These are phyloP conservation scores for Acholoe squamosa DNA, from an alignment of 2,888 invertebrate genomes.

Conservation along the genomic window DNA sequence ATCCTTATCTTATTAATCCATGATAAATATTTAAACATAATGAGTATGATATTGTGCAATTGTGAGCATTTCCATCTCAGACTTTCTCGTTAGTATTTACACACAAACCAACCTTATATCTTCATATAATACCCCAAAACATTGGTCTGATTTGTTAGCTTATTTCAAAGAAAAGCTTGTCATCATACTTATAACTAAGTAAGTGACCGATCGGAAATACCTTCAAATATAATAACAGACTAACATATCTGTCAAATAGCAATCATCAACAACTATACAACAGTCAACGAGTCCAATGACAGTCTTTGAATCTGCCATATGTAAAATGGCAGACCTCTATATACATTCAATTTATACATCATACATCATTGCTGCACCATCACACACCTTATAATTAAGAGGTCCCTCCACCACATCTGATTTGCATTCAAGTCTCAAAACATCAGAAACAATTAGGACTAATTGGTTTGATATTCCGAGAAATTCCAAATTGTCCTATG, in stretches of 20 bases:
- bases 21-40: background rate
- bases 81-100: background rate
- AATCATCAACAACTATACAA: constrained; percentile 51
- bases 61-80: background rate
- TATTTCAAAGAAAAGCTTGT: background rate
- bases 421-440: too few species aligned
- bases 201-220: background rate
- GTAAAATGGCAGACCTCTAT: constrained; percentile 17
- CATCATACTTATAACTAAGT: background rate
- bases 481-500: too few species aligned
- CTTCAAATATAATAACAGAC: constrained; percentile 9
- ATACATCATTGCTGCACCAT: background rate
- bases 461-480: too few species aligned
- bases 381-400: constrained; percentile 6
- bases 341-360: constrained; percentile 4
- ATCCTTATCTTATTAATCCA: background rate
- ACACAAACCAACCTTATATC: background rate
- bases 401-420: too few species aligned
- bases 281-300: background rate
- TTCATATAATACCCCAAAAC: background rate
- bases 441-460: too few species aligned
- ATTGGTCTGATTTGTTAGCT: background rate
- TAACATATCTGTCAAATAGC: background rate
- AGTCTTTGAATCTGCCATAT: background rate
- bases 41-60: background rate